Base-by-base conservation (phyloP, 2,113 vertebrate genomes). In the Paramormyrops kingsleyae region DNA sequence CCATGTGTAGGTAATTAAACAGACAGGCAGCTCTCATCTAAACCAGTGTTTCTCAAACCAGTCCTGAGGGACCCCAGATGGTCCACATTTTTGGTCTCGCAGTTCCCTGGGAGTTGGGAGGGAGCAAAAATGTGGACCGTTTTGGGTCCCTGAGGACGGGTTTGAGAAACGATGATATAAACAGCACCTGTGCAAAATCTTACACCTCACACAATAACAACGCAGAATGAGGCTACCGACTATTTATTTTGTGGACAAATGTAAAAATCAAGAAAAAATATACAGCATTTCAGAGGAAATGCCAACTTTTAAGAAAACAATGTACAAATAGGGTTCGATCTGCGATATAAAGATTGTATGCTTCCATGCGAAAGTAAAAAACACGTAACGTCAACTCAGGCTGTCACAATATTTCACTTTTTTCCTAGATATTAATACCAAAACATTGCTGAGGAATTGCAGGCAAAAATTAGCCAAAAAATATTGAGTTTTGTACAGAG, bases 171-270 rank as follows among this genome's bases (percentile, higher is more conserved):
- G 9, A 24, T n/a, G 59, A 62, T 56, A 21, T 56, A 56, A 21
- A 56, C 27, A 27, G 27, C 66, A 74, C 27, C 70, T 77, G 3
- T 17, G 13, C 70, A 77, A 39, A 77, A 39, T 77, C 31, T 24
- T 12, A 47, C 83, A 47, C 19, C 44, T 47, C 39, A 47, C 21
- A n/a, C 83, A 83, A 46, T 3, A 27, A 44, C 31, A 31, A 77
- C 12, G 92, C 42, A 89, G 74, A 83, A 21, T 6, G 90, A 91
- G 93, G 91, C 95, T 95, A 96, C 94, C 92, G 93, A 95, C 93
- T 93, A 95, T 96, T 96, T 96, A 95, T 95, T 96, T 94, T 93
- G 93, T 94, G 92, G 92, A 95, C 94, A 94, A 95, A 94, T 90
- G 90, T 92, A 94, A 91, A 95, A 95, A 74, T 53, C n/a, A 90